phyloP scores from a whole-genome alignment of 2,797 vertebrate species.

The Tokudaia muenninki region DNA sequence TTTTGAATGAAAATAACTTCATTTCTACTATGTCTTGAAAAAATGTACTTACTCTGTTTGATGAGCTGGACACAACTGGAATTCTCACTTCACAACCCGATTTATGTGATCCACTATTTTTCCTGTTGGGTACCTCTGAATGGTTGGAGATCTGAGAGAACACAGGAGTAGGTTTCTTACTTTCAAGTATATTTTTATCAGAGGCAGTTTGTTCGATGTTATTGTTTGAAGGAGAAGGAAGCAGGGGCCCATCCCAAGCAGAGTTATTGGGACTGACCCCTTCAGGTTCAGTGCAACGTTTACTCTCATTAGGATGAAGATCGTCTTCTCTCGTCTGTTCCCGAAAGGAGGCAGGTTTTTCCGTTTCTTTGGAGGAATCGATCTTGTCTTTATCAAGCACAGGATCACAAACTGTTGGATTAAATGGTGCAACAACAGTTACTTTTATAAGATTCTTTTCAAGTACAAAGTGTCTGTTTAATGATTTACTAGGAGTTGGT shows the following conservation, averaged over 20 bases:
- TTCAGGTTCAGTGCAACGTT: conserved; percentile 66
- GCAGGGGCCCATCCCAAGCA: conserved; percentile 49
- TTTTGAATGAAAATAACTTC: conserved; percentile 67
- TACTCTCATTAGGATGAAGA: conserved; percentile 46
- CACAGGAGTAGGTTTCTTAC: conserved; percentile 63
- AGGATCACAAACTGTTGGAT: conserved; percentile 80
- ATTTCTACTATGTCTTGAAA: conserved; percentile 51
- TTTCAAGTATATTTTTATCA: conserved; percentile 61
- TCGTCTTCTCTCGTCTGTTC: conserved; percentile 62
- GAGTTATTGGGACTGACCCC: conserved; percentile 53
- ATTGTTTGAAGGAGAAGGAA: conserved; percentile 66
- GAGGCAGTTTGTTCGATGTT: conserved; percentile 62
- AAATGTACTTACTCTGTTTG: conserved; percentile 78
- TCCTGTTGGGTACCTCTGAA: conserved; percentile 67
- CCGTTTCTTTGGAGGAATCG: conserved; percentile 72
- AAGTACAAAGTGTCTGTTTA: conserved; percentile 76
- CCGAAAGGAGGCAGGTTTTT: conserved; percentile 63
- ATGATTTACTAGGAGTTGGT: conserved; percentile 72
- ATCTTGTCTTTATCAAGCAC: conserved; percentile 73
- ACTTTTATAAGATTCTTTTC: conserved; percentile 82
- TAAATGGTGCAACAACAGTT: conserved; percentile 83
- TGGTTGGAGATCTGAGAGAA: conserved; percentile 68
- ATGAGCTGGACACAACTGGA: conserved; percentile 75
- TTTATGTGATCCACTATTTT: conserved; percentile 71
- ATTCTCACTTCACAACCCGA: conserved; percentile 66